A percentile compares a stretch with the other conserved stretches of the same genome.
These are phyloP conservation scores for Oscheius sp. DNA, from an alignment of 1,140 invertebrate species.

Conservation along the genomic window DNA sequence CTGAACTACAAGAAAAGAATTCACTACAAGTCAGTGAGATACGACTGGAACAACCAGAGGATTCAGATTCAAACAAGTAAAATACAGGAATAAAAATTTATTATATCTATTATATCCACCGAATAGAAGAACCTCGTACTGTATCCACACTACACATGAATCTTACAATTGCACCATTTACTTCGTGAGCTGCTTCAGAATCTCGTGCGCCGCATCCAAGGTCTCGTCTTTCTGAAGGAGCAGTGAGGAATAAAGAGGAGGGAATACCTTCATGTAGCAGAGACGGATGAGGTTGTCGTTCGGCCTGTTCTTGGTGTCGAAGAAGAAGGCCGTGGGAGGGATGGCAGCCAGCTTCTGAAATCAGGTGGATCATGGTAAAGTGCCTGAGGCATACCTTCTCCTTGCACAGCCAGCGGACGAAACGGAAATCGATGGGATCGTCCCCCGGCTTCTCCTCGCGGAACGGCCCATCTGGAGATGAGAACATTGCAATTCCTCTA, in stretches of 20 bases:
- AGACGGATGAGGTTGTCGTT: conserved; percentile 74
- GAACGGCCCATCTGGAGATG: conserved; percentile 27
- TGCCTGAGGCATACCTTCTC: conserved; percentile 68
- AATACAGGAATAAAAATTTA: too few species aligned
- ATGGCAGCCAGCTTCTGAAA: conserved; percentile 79
- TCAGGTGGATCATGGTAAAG: conserved; percentile 13
- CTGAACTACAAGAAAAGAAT: too few species aligned
- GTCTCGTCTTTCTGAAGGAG: too few species aligned
- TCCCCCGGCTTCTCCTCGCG: conserved; percentile 50
- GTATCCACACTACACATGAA: too few species aligned
- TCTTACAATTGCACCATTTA: too few species aligned
- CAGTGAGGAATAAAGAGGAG: neutral
- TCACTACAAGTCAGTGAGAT: too few species aligned
- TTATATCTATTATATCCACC: too few species aligned
- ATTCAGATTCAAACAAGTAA: too few species aligned
- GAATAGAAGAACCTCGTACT: too few species aligned
- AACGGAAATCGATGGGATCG: conserved; percentile 77
- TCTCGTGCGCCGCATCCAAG: too few species aligned
- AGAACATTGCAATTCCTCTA: neutral
- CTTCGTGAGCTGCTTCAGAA: too few species aligned
- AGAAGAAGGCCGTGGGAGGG: conserved; percentile 90
- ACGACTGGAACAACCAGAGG: too few species aligned
- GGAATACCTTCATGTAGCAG: conserved; percentile 87
- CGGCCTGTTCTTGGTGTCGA: conserved; percentile 71
- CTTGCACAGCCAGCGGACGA: conserved; percentile 90